Conservation (phyloP, 2,888 invertebrate species). For the Machimus rusticus region DNA sequence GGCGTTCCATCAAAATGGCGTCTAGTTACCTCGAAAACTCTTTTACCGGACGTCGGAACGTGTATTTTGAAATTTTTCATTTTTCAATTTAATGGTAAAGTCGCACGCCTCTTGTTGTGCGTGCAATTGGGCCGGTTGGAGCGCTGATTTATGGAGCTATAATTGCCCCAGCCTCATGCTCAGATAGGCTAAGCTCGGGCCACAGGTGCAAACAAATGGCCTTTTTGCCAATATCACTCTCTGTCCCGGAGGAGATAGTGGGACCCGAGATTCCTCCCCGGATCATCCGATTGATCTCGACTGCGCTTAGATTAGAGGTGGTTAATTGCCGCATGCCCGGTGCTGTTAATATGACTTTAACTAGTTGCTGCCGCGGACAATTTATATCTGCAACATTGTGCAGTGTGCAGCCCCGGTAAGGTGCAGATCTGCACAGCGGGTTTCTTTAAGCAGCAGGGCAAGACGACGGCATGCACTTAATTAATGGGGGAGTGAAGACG, state of each 20-base stretch:
- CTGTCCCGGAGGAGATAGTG: neutral
- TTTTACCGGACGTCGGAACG: neutral
- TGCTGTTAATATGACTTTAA: constrained; percentile 35
- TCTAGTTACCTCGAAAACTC: constrained; percentile 33
- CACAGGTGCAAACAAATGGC: constrained; percentile 16
- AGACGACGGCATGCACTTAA: neutral
- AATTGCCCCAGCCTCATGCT: constrained; percentile 19
- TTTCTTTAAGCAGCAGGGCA: neutral
- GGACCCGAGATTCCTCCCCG: neutral
- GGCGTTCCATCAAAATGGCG: constrained; percentile 39
- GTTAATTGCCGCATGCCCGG: constrained; percentile 31
- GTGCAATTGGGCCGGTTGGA: constrained; percentile 33
- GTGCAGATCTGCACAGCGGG: neutral
- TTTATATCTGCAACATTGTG: constrained; percentile 29
- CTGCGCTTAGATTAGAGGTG: constrained; percentile 28
- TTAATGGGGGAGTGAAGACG: neutral
- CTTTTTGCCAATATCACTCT: neutral
- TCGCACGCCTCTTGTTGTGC: constrained; percentile 40
- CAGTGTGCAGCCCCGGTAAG: constrained; percentile 20
- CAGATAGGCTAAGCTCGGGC: neutral
- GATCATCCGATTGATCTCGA: constrained; percentile 22
- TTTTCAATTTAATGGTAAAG: constrained; percentile 38
- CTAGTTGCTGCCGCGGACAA: constrained; percentile 26
- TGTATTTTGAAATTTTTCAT: constrained; percentile 11
- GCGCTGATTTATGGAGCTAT: constrained; percentile 30